These are phyloP conservation scores for Muschampia plurimacula DNA, from an alignment of 2,888 invertebrate genomes.

Conservation along the genomic window DNA sequence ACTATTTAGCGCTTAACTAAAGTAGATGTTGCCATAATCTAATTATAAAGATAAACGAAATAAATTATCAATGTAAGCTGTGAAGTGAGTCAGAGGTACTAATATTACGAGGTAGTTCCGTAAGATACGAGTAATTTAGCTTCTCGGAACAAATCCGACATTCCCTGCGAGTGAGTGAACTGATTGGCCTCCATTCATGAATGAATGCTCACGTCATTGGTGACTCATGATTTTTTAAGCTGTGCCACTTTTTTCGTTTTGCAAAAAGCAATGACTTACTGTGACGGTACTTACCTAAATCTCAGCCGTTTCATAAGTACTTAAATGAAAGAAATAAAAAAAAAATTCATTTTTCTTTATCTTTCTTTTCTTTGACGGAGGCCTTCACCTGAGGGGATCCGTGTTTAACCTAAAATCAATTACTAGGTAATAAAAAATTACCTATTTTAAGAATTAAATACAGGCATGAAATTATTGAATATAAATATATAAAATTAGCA, in stretches of 20 bases:
- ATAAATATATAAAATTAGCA: no score
- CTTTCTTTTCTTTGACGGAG: no score
- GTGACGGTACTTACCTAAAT: background rate
- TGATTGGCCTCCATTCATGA: slow-evolving; percentile 43
- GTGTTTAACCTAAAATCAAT: no score
- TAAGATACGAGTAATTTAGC: slow-evolving; percentile 44
- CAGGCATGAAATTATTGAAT: no score
- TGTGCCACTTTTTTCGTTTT: background rate
- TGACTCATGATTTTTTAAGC: slow-evolving; percentile 48
- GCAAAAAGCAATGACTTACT: background rate
- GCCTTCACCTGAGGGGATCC: no score
- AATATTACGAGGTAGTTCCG: slow-evolving; percentile 46
- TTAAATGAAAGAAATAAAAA: no score
- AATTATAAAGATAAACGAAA: slow-evolving; percentile 26
- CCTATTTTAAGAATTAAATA: no score
- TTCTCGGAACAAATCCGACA: slow-evolving; percentile 54
- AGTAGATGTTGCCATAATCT: background rate
- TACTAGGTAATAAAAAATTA: no score
- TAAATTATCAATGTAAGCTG: slow-evolving; percentile 22
- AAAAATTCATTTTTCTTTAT: no score
- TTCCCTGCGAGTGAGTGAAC: slow-evolving; percentile 47
- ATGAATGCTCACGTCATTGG: slow-evolving; percentile 46
- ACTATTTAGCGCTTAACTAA: background rate
- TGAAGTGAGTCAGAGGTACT: slow-evolving; percentile 41
- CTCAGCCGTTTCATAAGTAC: background rate